These are phyloP conservation scores for Drosophila ogumai DNA, from an alignment of 1,140 invertebrate species.

Conservation along the genomic window DNA sequence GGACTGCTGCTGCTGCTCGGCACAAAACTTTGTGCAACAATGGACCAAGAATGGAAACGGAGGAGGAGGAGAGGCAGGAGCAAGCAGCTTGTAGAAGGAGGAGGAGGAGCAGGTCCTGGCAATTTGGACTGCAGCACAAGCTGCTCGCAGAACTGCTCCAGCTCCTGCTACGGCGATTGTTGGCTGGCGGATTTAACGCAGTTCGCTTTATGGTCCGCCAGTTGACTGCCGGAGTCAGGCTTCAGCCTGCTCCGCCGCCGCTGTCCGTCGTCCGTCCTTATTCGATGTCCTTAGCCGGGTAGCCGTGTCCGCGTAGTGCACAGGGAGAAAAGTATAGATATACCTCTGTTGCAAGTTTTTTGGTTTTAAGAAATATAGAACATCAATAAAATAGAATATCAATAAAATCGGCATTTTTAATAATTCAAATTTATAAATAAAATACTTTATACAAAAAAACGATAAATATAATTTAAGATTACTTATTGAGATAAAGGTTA, in stretches of 20 bases:
- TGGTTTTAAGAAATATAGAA: too few relatives aligned
- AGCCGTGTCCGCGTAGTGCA: background rate
- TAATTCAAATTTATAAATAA: too few relatives aligned
- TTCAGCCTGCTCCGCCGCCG: conserved; percentile 13
- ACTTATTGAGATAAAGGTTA: too few relatives aligned
- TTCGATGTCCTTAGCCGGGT: conserved; percentile 2
- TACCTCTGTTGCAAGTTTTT: too few relatives aligned
- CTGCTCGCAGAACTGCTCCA: conserved; percentile 18
- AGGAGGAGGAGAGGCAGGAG: background rate
- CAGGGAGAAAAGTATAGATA: background rate
- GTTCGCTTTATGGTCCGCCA: conserved; percentile 67
- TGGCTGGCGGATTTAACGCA: conserved; percentile 63
- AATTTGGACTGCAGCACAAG: conserved; percentile 59
- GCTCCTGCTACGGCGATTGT: conserved; percentile 41
- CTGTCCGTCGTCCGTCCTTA: background rate
- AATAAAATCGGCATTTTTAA: too few relatives aligned
- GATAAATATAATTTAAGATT: too few relatives aligned
- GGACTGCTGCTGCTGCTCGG: conserved; percentile 36
- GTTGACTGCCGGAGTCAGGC: conserved; percentile 46
- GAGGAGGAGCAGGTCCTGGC: background rate
- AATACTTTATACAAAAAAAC: too few relatives aligned
- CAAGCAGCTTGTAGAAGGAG: background rate
- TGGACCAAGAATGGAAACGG: conserved; percentile 15
- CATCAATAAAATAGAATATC: too few relatives aligned
- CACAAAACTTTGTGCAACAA: conserved; percentile 64